Evolutionary conservation across 2,113 vertebrate species (phyloP).

Genomic region (Aldabrachelys gigantea): DNA sequence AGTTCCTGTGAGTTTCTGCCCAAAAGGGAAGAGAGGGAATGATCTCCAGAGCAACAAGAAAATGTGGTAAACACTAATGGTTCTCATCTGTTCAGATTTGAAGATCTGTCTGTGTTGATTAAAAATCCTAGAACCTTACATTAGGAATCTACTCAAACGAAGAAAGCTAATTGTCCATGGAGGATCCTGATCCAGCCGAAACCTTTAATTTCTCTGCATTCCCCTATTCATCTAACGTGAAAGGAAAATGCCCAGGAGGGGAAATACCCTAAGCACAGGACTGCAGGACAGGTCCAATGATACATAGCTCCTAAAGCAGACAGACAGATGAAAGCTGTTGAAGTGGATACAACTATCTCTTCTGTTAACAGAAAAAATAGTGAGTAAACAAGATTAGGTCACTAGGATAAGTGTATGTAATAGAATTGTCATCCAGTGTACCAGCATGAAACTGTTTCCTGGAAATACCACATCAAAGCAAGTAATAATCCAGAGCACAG

Average conservation of each 20-base stretch:
- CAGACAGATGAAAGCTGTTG: constrained; percentile 59
- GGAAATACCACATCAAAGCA: constrained; percentile 75
- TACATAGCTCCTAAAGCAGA: constrained; percentile 27
- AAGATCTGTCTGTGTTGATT: constrained; percentile 30
- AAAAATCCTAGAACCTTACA: constrained; percentile 22
- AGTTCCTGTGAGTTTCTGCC: constrained; percentile 19
- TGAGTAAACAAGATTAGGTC: constrained; percentile 71
- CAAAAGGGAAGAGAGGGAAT: not conserved
- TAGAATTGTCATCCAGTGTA: constrained; percentile 70
- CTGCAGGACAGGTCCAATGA: constrained; percentile 24
- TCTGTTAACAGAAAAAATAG: constrained; percentile 58
- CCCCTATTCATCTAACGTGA: constrained; percentile 52
- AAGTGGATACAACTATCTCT: constrained; percentile 66
- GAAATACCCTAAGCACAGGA: constrained; percentile 19
- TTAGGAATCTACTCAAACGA: constrained; percentile 35
- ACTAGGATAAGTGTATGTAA: constrained; percentile 67
- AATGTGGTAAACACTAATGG: constrained; percentile 2
- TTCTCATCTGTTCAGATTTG: constrained; percentile 28
- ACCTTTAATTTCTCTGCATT: constrained; percentile 35
- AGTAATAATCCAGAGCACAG: constrained; percentile 60
- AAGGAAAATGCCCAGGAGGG: not conserved
- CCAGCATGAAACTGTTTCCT: constrained; percentile 64
- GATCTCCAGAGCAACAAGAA: constrained; percentile 28
- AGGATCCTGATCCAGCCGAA: not conserved
- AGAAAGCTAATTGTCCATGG: constrained; percentile 24